phyloP scores from a whole-genome alignment of 2,888 invertebrate genomes.

The Cryptocephalus moraei region DNA sequence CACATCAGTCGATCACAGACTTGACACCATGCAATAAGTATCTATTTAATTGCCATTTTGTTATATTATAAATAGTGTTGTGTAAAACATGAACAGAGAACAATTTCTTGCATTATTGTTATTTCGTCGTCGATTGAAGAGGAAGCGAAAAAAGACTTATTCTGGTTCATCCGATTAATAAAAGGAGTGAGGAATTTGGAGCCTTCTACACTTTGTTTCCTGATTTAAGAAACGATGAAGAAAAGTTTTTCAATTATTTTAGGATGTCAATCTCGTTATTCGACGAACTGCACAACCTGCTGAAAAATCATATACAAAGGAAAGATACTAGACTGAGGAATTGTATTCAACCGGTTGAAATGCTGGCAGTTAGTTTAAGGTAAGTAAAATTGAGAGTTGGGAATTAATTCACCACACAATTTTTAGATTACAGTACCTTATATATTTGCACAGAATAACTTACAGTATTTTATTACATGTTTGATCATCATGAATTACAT shows the following conservation, averaged over 20 bases:
- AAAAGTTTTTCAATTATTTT: slow-evolving; percentile 6
- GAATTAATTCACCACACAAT: neutral
- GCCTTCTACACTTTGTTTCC: slow-evolving; percentile 6
- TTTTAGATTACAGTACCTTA: neutral
- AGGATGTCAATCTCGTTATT: slow-evolving; percentile 2
- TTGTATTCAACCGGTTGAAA: slow-evolving; percentile 4
- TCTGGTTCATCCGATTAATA: slow-evolving; percentile 4
- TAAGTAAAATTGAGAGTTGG: slow-evolving; percentile 2
- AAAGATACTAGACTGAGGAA: slow-evolving; percentile 4
- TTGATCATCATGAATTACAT: neutral
- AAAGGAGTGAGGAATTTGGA: slow-evolving; percentile 4
- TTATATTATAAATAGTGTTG: neutral
- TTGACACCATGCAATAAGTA: neutral
- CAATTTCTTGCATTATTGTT: slow-evolving; percentile 4
- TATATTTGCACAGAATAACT: neutral
- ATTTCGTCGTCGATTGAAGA: slow-evolving; percentile 4
- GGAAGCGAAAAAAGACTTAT: slow-evolving; percentile 2
- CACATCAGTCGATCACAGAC: no score
- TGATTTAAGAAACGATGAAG: slow-evolving; percentile 6
- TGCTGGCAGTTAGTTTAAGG: slow-evolving; percentile 6
- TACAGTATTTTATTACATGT: neutral
- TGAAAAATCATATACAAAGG: slow-evolving; percentile 1
- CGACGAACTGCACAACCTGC: slow-evolving; percentile 3
- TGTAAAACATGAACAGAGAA: slow-evolving; percentile 1
- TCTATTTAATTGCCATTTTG: neutral